phyloP scores from a whole-genome alignment of 2,797 vertebrate genomes.

The Semaprochilodus insignis region DNA sequence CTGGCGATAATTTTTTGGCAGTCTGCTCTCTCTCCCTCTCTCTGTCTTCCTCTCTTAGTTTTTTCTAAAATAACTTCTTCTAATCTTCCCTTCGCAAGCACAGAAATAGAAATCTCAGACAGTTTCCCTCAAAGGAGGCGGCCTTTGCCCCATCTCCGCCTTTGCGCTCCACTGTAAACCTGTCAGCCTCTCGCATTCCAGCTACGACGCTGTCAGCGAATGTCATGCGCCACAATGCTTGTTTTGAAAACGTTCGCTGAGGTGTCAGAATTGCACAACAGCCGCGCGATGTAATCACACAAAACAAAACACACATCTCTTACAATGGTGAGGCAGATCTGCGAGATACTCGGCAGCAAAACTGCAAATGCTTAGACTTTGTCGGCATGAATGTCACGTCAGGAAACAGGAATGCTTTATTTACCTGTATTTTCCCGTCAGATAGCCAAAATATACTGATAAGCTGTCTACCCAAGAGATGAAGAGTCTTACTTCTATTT shows the following conservation, averaged over 20 bases:
- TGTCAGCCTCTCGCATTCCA: constrained; percentile 26
- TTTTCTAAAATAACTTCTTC: constrained; percentile 3
- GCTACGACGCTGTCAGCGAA: constrained; percentile 64
- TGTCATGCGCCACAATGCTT: constrained; percentile 64
- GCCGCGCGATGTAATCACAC: constrained; percentile 9
- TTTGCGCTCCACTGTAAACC: neutral
- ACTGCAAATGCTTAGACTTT: constrained; percentile 4
- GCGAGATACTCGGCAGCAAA: neutral
- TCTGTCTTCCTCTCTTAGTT: neutral
- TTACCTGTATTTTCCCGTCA: neutral
- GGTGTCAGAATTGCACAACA: constrained; percentile 70
- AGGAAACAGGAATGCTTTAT: neutral
- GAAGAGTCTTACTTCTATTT: neutral
- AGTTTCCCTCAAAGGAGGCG: neutral
- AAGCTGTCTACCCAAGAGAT: neutral
- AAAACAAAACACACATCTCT: neutral
- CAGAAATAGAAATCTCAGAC: constrained; percentile 10
- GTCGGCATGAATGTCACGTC: neutral
- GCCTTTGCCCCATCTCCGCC: neutral
- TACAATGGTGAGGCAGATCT: neutral
- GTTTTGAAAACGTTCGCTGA: constrained; percentile 63
- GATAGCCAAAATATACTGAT: neutral
- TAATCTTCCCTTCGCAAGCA: constrained; percentile 26
- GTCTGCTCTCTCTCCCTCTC: constrained; percentile 32
- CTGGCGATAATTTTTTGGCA: constrained; percentile 21